Conservation (phyloP, 1,140 invertebrate genomes). For the Fopius arisanus region DNA sequence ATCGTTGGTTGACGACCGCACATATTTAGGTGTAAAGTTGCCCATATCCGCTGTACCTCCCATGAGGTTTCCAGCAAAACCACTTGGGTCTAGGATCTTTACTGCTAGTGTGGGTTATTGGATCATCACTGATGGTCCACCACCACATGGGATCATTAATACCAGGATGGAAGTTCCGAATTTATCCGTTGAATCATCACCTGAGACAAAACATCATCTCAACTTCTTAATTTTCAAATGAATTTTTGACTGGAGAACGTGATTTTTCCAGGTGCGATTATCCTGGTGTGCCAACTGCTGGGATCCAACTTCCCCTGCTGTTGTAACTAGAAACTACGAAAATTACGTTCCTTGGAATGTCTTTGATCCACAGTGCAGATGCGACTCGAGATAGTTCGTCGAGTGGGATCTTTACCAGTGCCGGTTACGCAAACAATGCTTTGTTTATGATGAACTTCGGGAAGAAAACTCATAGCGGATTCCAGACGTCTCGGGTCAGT, state of each 20-base stretch:
- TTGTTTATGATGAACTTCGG: neutral
- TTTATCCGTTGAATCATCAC: no score
- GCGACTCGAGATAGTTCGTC: conserved; percentile 31
- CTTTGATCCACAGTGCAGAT: conserved; percentile 40
- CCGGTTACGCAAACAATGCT: conserved; percentile 34
- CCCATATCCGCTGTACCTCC: conserved; percentile 26
- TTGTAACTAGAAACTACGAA: conserved; percentile 25
- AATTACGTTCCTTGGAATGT: conserved; percentile 37
- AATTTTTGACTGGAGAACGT: no score
- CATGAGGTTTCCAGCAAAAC: conserved; percentile 36
- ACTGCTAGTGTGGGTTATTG: conserved; percentile 31
- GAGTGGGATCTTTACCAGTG: conserved; percentile 14
- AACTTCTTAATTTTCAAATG: no score
- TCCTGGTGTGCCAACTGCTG: conserved; percentile 3
- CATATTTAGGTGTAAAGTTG: conserved; percentile 41
- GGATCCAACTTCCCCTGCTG: neutral
- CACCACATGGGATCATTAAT: conserved; percentile 38
- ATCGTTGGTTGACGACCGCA: conserved; percentile 27
- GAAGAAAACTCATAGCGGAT: neutral
- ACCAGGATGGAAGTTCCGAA: conserved; percentile 23
- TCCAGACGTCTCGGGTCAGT: neutral
- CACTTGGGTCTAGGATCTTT: conserved; percentile 32
- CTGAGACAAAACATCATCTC: no score
- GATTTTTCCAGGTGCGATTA: no score
- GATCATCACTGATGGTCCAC: conserved; percentile 39